Base-by-base conservation (phyloP, 2,113 vertebrate genomes). In the Protobothrops flavoviridis region DNA sequence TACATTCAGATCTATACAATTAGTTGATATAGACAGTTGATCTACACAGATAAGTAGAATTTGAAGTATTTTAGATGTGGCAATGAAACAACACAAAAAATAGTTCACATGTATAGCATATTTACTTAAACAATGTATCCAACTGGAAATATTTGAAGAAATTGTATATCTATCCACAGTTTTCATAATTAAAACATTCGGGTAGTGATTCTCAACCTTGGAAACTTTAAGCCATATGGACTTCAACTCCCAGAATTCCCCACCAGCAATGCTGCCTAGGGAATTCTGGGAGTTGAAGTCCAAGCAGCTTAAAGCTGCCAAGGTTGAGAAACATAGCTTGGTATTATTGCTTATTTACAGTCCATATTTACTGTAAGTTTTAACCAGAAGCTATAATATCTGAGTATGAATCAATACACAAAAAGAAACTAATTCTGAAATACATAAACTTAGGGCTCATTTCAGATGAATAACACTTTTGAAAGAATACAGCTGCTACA, bases 371-470 rank as follows among this genome's bases (percentile, higher is more conserved):
- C 91, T 96, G 96, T 96, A 95, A 96, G 95, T 93, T 95, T 91
- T 23, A 85, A 97, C 95, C 93, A 97, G 90, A 95, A 95, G 8
- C 48, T 24, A 96, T 61, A 2, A 92, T 88, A 92, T 95, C 94
- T 95, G 95, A 96, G 96, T 97, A 96, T 91, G 95, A 96, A 94
- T 69, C 94, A 97, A 96, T 96, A 97, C 96, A 96, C 96, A 95
- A 95, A 96, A 97, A 94, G 90, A 96, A 97, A 96, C 95, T 95
- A 97, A 96, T 96, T 95, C 95, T 96, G 93, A 94, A 97, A 96
- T 96, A 97, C 97, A 96, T 96, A 97, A 96, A 97, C 95, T 97
- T 96, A 90, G 87, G 95, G 93, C 92, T 96, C 97, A 96, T 97
- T 97, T 97, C 97, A 97, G 96, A 97, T 97, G 97, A 96, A 95